Evolutionary conservation across 2,888 invertebrate species (phyloP), one percentile per base, ranked within the genome.

Genomic region (Polyploca ridens): DNA sequence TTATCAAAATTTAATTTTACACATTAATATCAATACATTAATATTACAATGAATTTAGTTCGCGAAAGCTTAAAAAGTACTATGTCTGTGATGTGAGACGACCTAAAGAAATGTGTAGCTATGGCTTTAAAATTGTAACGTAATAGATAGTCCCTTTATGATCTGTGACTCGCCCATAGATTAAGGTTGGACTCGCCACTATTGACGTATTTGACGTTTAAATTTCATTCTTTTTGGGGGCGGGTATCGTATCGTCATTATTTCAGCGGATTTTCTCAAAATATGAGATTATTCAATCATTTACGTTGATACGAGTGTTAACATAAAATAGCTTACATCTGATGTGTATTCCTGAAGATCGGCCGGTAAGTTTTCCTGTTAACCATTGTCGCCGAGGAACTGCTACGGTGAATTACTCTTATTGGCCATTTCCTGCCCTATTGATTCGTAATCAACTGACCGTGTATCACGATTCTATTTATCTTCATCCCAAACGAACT

Each of bases 361-460:
- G 71, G 62, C 77, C 80, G 87, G 90, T 89, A 71, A 83, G 87
- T 79, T 60, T 5, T 63, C 62, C 44, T 41, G 11, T 61, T 11
- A 35, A 16, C 19, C 38, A 8, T 33, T 64, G 58, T 64, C 44
- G 63, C 66, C 3, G 13, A 13, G 58, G 19, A 57, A 62, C n/a
- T 10, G 63, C 68, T 41, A 63, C 64, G 58, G 65, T 58, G 66
- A 67, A 73, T 66, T 63, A 63, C 65, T 77, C 82, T 74, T 79
- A 87, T 86, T 85, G 81, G 79, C 69, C 80, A 84, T 85, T 86
- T 90, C 90, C 90, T 90, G 88, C 78, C 77, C 69, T 86, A 87
- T 87, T 86, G 86, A 89, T 88, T 86, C 76, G 70, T 75, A 74
- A 79, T 81, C 70, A 69, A 67, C 66, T 64, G 57, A 69, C 54